These are phyloP conservation scores for Flabesymbios commensalis DNA, from an alignment of 2,888 invertebrate species.

Conservation along the genomic window DNA sequence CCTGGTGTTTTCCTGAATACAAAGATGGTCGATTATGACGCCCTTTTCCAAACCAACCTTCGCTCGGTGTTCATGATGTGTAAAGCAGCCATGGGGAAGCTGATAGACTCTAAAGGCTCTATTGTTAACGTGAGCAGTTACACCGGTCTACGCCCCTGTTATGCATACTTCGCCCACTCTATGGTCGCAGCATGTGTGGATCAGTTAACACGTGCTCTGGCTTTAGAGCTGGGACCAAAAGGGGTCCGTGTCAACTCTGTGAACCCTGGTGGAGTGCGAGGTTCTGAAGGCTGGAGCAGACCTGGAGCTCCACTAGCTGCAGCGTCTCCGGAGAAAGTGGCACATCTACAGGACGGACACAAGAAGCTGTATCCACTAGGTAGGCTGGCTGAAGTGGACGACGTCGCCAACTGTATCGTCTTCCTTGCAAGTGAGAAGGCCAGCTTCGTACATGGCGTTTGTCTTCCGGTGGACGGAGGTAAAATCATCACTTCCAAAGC, in stretches of 20 bases:
- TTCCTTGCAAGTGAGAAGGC: not conserved
- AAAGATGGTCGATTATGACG: slow-evolving; percentile 15
- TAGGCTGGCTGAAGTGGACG: not conserved
- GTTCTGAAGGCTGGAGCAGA: slow-evolving; percentile 2
- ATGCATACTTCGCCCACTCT: slow-evolving; percentile 8
- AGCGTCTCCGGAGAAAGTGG: not conserved
- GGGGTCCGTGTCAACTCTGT: slow-evolving; percentile 16
- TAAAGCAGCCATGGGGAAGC: not conserved
- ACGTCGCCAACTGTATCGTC: not conserved
- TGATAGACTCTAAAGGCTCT: slow-evolving; percentile 4
- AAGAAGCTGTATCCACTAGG: not conserved
- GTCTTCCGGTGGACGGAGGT: not conserved
- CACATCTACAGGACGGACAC: not conserved
- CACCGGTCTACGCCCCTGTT: slow-evolving; percentile 5
- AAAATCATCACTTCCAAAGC: not conserved
- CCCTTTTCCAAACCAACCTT: slow-evolving; percentile 8
- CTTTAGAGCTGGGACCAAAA: slow-evolving; percentile 11
- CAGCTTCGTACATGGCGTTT: not conserved
- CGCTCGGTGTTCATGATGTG: not conserved
- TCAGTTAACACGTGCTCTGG: slow-evolving; percentile 10
- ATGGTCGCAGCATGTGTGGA: slow-evolving; percentile 6
- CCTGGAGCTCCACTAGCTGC: slow-evolving; percentile 2
- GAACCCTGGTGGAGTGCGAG: slow-evolving; percentile 12
- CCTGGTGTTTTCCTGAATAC: slow-evolving; percentile 7
- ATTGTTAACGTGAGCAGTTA: slow-evolving; percentile 11